Percentiles rank a stretch among this genome's conserved stretches.
Conservation (phyloP, 1,140 invertebrate genomes). For the Ptiloglossa arizonensis region DNA sequence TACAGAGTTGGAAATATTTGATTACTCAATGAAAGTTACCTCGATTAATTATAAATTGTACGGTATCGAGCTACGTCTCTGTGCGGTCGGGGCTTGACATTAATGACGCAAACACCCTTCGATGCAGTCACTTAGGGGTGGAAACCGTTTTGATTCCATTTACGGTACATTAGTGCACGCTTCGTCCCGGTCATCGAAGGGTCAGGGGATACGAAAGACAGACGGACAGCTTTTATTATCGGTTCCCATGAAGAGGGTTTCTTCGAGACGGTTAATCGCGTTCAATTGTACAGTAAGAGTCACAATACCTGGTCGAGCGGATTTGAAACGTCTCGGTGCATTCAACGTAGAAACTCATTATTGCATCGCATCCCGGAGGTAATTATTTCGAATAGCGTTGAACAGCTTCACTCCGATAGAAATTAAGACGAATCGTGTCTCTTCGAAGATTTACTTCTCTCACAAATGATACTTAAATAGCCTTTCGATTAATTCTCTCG, state of each 20-base stretch:
- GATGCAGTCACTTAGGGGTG: constrained; percentile 22
- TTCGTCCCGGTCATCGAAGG: constrained; percentile 6
- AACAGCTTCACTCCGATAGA: no score
- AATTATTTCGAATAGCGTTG: no score
- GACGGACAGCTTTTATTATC: neutral
- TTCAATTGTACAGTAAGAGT: neutral
- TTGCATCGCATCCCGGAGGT: no score
- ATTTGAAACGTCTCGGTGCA: neutral
- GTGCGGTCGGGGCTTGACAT: constrained; percentile 29
- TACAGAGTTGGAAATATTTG: no score
- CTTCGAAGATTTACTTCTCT: no score
- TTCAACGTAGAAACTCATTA: no score
- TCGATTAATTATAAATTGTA: constrained; percentile 43
- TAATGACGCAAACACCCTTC: constrained; percentile 47
- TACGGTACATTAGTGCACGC: constrained; percentile 32
- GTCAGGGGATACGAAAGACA: constrained; percentile 1
- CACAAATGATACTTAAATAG: no score
- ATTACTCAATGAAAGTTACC: no score
- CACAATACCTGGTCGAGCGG: neutral
- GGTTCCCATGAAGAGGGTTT: neutral
- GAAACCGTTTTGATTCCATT: constrained; percentile 43
- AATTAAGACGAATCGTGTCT: no score
- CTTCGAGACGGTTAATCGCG: neutral
- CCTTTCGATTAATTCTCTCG: no score
- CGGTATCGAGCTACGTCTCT: constrained; percentile 39